These are phyloP conservation scores for Rhynchonycteris naso DNA, from an alignment of 2,797 vertebrate species.

Conservation along the genomic window DNA sequence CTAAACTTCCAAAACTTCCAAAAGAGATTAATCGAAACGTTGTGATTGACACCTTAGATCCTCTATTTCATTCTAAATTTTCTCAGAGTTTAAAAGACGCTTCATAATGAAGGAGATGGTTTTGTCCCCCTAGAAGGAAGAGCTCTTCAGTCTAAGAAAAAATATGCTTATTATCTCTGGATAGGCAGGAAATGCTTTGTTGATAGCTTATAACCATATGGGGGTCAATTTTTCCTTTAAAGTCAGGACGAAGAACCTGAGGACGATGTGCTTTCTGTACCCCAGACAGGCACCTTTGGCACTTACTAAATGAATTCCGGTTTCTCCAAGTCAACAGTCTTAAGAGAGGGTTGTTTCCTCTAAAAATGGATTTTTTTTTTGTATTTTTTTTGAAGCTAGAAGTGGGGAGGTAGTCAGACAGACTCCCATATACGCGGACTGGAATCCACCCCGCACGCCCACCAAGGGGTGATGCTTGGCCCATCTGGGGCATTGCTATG, in stretches of 20 bases:
- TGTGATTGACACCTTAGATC: background rate
- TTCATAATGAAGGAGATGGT: background rate
- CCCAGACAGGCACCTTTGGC: background rate
- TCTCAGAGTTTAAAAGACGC: background rate
- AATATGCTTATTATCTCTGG: background rate
- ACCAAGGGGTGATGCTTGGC: too few species aligned
- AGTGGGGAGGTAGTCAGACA: too few species aligned
- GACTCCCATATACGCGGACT: too few species aligned
- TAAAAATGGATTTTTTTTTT: background rate
- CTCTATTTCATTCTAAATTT: background rate
- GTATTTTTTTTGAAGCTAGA: too few species aligned
- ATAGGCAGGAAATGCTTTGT: background rate
- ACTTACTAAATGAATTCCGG: background rate
- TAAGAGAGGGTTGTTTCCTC: background rate
- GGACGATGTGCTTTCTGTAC: background rate
- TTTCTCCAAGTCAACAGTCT: background rate
- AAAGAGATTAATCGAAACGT: background rate
- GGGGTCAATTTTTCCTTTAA: background rate
- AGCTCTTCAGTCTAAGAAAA: background rate
- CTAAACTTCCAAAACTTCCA: background rate
- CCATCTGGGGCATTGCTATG: too few species aligned
- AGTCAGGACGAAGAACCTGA: background rate
- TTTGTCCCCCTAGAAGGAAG: background rate
- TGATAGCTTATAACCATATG: background rate
- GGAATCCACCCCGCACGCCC: too few species aligned